Percentiles rank a stretch among this genome's conserved stretches.
Evolutionary conservation across 1,140 invertebrate species (phyloP).

Genomic region (Xylocopa sonorina): DNA sequence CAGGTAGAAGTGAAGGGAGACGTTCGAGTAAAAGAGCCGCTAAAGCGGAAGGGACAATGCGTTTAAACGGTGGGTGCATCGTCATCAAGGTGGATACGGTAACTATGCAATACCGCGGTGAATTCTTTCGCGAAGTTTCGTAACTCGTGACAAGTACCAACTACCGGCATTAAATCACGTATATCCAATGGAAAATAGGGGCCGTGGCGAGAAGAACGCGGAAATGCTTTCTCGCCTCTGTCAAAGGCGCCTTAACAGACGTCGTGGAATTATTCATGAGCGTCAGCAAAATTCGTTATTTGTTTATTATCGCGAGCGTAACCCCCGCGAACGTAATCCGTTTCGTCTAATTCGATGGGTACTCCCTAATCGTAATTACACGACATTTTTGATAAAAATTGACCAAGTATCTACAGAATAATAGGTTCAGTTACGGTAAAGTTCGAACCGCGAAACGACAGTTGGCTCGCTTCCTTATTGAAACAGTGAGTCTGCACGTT

Average conservation of each 20-base stretch:
- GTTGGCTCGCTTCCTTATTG: too few relatives aligned
- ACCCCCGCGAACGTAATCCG: conserved; percentile 11
- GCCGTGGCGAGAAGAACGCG: conserved; percentile 52
- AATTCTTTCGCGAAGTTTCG: conserved; percentile 43
- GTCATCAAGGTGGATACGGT: conserved; percentile 14
- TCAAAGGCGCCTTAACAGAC: conserved; percentile 35
- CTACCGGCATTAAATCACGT: conserved; percentile 43
- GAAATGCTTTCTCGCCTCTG: conserved; percentile 45
- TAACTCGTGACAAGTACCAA: conserved; percentile 29
- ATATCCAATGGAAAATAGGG: conserved; percentile 26
- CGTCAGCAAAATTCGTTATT: conserved; percentile 53
- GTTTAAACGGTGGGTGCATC: conserved; percentile 34
- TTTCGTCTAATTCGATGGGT: too few relatives aligned
- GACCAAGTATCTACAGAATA: too few relatives aligned
- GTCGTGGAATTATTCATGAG: conserved; percentile 58
- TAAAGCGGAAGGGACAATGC: neutral
- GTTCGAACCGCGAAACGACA: too few relatives aligned
- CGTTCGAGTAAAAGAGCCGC: neutral
- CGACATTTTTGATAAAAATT: too few relatives aligned
- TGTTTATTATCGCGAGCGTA: conserved; percentile 42
- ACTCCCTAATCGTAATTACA: too few relatives aligned
- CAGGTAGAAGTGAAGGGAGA: neutral
- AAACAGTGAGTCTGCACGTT: too few relatives aligned
- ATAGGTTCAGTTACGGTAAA: too few relatives aligned
- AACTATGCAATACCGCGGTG: conserved; percentile 12